A percentile compares a stretch with the other conserved stretches of the same genome.
These are phyloP conservation scores for Cyclina sinensis DNA, from an alignment of 1,140 invertebrate genomes.

Conservation along the genomic window DNA sequence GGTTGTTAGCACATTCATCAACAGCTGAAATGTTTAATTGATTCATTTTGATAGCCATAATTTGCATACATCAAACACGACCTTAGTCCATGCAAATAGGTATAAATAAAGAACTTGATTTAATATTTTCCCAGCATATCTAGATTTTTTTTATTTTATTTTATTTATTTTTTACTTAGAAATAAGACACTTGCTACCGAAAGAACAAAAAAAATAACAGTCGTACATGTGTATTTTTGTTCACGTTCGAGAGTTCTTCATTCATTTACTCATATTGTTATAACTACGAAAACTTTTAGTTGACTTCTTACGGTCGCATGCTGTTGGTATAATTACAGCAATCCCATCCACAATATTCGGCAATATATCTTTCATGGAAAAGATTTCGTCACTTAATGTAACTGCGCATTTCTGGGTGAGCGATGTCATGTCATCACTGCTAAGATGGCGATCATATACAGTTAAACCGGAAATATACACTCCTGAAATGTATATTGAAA, in stretches of 20 bases:
- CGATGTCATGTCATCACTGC: not conserved
- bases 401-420: not conserved
- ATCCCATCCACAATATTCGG: not conserved
- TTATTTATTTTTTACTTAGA: no score
- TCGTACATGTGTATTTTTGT: no score
- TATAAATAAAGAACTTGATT: no score
- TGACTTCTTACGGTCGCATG: slow-evolving; percentile 62
- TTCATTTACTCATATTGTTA: no score
- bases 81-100: not conserved
- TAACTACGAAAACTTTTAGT: not conserved
- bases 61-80: no score
- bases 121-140: no score
- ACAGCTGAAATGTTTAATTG: slow-evolving; percentile 34
- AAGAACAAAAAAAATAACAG: no score
- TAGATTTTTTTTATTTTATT: no score
- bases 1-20: not conserved
- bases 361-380: not conserved
- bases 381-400: not conserved
- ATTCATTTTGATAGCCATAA: no score
- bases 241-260: no score
- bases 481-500: not conserved
- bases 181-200: no score
- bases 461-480: not conserved
- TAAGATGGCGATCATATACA: not conserved
- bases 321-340: not conserved